A percentile compares a stretch with the other conserved stretches of the same genome.
These are phyloP conservation scores for Parauchenoglanis punctatus DNA, from an alignment of 2,797 vertebrate species.

Conservation along the genomic window DNA sequence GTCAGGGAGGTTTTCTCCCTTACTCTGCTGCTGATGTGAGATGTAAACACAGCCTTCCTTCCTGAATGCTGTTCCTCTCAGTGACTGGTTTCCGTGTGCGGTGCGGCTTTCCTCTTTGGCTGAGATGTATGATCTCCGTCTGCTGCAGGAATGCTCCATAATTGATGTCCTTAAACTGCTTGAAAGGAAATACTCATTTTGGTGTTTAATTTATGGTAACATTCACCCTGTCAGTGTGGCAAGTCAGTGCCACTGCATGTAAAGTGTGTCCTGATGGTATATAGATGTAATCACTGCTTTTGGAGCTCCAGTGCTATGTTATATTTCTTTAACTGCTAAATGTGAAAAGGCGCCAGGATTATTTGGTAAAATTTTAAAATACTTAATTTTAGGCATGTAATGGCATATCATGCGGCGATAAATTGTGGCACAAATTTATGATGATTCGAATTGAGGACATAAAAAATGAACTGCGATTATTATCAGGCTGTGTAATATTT, in stretches of 20 bases:
- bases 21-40: constrained; percentile 6
- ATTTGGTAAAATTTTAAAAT: background rate
- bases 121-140: background rate
- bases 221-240: background rate
- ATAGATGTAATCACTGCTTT: background rate
- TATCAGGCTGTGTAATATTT: too few relatives aligned
- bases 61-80: constrained; percentile 46
- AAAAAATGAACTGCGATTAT: too few relatives aligned
- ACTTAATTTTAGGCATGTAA: background rate
- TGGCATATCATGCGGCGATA: too few relatives aligned
- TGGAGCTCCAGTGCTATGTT: background rate
- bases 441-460: too few relatives aligned
- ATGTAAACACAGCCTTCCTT: constrained; percentile 52
- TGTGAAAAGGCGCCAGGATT: background rate
- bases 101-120: background rate
- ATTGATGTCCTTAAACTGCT: constrained; percentile 21
- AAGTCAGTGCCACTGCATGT: background rate
- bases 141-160: constrained; percentile 7
- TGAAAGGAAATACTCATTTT: constrained; percentile 21
- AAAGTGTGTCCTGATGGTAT: background rate
- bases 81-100: constrained; percentile 26
- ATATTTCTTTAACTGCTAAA: background rate
- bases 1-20: background rate
- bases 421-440: too few relatives aligned
- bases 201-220: constrained; percentile 2